Base-by-base conservation (phyloP, 2,113 vertebrate genomes). In the Cichladusa arquata region DNA sequence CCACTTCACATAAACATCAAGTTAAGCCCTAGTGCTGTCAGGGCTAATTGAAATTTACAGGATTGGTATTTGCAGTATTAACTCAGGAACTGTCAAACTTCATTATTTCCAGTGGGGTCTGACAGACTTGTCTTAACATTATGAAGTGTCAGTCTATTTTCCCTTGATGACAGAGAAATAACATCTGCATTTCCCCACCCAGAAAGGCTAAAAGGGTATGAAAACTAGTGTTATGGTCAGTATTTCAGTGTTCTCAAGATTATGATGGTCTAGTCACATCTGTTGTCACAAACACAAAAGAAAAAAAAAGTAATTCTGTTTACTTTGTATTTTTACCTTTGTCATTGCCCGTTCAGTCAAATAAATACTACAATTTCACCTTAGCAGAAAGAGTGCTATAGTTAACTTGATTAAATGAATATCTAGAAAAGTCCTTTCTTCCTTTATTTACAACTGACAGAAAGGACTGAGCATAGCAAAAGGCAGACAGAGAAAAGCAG, bases 101-200 rank as follows among this genome's bases (percentile, higher is more conserved):
- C 24, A 7, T 97, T 98, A 97, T 88, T 89, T 96, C 94, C 90
- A 94, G 65, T 44, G 42, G 56, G 44, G 36, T 88, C 90, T 93
- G 96, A 96, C 58, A 76, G 89, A 45, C 78, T 69, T 89, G 72
- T 95, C 92, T 95, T 51, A 96, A 87, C 60, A 44, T 95, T 83
- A 95, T 38, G 58, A 92, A 95, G 90, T 88, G 90, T 92, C 96
- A 97, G 86, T 94, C 94, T 93, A 91, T 94, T 96, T 96, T 95
- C 91, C 78, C 78, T 54, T 90, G 69, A 92, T 95, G 81, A 92
- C 82, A 95, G 88, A 89, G 87, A 97, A 97, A 88, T 40, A 92
- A 86, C 64, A 94, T 93, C 79, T 92, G 65, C 69, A 92, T 95
- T 97, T 97, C 92, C 74, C 80, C 19, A 33, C 71, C 86, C 81